phyloP scores from a whole-genome alignment of 2,113 vertebrate genomes.

The Oceanodroma tethys region DNA sequence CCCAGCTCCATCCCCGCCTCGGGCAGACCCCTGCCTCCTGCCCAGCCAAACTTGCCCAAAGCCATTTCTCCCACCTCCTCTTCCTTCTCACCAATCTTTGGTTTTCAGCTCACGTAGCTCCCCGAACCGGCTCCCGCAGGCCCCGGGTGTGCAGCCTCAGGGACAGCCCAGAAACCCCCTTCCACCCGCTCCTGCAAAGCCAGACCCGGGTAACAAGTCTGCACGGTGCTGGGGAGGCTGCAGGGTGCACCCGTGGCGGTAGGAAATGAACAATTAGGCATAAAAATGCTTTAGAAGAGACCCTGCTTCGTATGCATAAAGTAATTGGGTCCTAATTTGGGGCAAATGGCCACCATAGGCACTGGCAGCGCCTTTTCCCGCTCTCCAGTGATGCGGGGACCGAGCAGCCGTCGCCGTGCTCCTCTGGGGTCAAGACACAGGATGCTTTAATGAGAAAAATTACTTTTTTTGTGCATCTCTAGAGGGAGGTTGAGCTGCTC shows the following conservation, averaged over 20 bases:
- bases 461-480: neutral
- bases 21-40: neutral
- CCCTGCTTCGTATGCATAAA: neutral
- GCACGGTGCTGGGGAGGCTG: neutral
- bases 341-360: rapidly evolving
- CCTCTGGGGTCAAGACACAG: neutral
- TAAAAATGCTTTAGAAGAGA: neutral
- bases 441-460: neutral
- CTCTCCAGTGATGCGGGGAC: rapidly evolving
- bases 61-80: neutral
- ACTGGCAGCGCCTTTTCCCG: neutral
- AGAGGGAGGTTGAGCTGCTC: neutral
- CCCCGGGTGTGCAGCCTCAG: neutral
- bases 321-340: neutral
- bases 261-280: neutral
- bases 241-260: rapidly evolving
- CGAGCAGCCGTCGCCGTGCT: rapidly evolving
- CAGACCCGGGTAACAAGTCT: neutral
- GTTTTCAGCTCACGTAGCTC: neutral
- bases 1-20: rapidly evolving
- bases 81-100: neutral
- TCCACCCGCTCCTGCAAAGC: neutral
- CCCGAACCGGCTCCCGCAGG: neutral
- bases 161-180: neutral
- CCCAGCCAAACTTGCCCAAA: neutral